Conservation (phyloP, 23 tunicate species). For the Phallusia fumigata region DNA sequence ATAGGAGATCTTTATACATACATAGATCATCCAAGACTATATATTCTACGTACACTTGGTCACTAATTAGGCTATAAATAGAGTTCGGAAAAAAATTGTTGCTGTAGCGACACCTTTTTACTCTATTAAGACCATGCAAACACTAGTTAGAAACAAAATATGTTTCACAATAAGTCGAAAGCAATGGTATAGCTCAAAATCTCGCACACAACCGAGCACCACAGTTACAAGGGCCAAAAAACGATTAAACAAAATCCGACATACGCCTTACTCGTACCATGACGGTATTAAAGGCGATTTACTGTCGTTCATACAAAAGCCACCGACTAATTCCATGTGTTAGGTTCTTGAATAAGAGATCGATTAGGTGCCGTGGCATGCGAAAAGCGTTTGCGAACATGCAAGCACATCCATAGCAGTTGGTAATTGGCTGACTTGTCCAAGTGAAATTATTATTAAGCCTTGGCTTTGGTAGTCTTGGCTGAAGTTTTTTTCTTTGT, state of each 20-base stretch:
- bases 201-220: not conserved
- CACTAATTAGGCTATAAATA: too few species aligned
- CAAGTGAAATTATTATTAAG: not conserved
- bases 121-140: too few species aligned
- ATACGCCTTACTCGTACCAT: not conserved
- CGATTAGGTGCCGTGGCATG: not conserved
- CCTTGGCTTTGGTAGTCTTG: not conserved
- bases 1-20: too few species aligned
- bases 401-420: not conserved
- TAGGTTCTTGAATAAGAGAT: not conserved
- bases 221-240: not conserved
- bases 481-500: not conserved
- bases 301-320: not conserved
- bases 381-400: not conserved
- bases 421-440: not conserved
- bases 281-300: constrained; percentile 7
- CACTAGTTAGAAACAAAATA: too few species aligned
- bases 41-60: too few species aligned
- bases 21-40: too few species aligned
- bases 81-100: too few species aligned
- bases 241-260: not conserved
- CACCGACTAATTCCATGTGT: not conserved
- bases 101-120: too few species aligned
- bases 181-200: not conserved
- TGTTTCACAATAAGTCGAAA: too few species aligned